These are phyloP conservation scores for Drosophila teissieri DNA, from an alignment of 1,140 invertebrate genomes.

Conservation along the genomic window DNA sequence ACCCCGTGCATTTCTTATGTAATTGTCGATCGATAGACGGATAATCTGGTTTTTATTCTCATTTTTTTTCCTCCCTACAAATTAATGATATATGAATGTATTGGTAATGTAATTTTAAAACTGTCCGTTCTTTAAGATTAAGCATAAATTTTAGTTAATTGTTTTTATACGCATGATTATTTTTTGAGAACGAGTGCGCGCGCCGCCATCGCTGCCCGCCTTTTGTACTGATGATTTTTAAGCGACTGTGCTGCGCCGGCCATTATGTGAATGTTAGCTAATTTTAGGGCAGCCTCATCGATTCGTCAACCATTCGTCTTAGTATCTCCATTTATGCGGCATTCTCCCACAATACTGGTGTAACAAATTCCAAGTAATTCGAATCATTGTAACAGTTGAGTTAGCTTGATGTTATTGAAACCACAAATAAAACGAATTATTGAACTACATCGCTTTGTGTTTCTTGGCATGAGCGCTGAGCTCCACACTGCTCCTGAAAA, in stretches of 20 bases:
- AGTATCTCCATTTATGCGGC: conserved; percentile 22
- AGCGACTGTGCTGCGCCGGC: conserved; percentile 49
- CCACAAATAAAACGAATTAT: conserved; percentile 45
- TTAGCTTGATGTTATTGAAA: conserved; percentile 49
- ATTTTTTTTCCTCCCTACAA: conserved; percentile 52
- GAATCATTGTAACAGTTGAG: conserved; percentile 46
- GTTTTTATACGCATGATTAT: conserved; percentile 69
- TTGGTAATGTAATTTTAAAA: conserved; percentile 62
- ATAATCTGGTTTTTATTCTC: conserved; percentile 48
- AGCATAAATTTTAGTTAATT: conserved; percentile 79
- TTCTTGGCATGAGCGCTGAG: conserved; percentile 33
- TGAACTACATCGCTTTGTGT: conserved; percentile 23
- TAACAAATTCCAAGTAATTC: conserved; percentile 39
- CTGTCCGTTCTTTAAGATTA: conserved; percentile 75
- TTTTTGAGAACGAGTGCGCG: conserved; percentile 52
- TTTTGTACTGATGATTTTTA: conserved; percentile 60
- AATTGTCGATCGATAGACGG: conserved; percentile 31
- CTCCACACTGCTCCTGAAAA: conserved; percentile 8
- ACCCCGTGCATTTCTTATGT: conserved; percentile 50
- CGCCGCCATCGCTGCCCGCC: conserved; percentile 32
- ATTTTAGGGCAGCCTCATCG: conserved; percentile 70
- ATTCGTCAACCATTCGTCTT: conserved; percentile 18
- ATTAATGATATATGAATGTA: conserved; percentile 70
- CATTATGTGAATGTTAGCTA: conserved; percentile 78
- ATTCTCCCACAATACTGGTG: conserved; percentile 17